Evolutionary conservation across 2,888 invertebrate species (phyloP), one percentile per base, ranked within the genome.

Genomic region (Sesia apiformis): DNA sequence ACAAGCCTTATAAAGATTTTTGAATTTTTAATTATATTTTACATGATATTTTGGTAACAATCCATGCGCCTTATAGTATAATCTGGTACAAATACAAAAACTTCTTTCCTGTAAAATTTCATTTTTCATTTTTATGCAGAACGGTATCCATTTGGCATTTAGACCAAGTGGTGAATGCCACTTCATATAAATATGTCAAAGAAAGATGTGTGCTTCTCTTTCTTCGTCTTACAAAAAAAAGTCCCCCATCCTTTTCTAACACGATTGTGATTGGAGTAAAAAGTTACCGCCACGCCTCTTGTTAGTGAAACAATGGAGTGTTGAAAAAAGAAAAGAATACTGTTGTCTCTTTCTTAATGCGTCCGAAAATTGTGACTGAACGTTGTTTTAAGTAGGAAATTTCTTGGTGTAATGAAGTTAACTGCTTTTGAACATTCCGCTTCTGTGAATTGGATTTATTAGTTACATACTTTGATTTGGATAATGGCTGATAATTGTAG

Each of bases 281-380:
- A 77, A 76, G 64, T 76, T 74, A 63, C 52, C 40, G 63, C 69
- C 66, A 69, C 81, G 76, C 81, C 81, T 76, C 66, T 64, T 61
- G 63, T 69, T 66, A 67, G 59, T 60, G 63, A 72, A 70, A 80
- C 80, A 81, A 80, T 77, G 68, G 72, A 57, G 60, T 53, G 62
- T 55, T 61, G 60, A 63, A 69, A 69, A 70, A 73, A 59, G 59
- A 65, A 64, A 61, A 62, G 46, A 42, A 39, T 52, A 53, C 39
- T 39, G 57, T 55, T 57, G 55, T 66, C 68, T 56, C 58, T 56
- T 65, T 59, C 55, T 64, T 60, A 40, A 56, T 51, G 53, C 60
- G 66, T 63, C 66, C 63, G 56, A 60, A 64, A 66, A 66, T 63
- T 63, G 66, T 62, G 66, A 60, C 63, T 60, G 67, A 73, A 74